phyloP scores from a whole-genome alignment of 2,888 invertebrate genomes.

The Platycheirus rosarum region DNA sequence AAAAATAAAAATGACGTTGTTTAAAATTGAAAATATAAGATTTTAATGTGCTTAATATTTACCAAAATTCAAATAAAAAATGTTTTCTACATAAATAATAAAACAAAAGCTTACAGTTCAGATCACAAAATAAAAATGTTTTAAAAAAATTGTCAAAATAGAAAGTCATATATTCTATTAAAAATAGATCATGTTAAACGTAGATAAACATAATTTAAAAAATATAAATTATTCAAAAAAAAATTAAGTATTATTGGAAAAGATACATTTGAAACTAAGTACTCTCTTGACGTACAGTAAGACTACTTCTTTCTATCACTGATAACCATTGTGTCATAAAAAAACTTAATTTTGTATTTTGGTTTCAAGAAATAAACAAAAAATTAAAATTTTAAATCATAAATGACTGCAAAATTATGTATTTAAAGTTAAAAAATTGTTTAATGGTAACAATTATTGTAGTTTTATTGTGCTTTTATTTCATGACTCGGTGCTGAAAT shows the following conservation, averaged over 20 bases:
- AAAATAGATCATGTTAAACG: not conserved
- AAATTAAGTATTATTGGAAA: not conserved
- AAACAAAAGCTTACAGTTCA: not conserved
- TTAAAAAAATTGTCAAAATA: not conserved
- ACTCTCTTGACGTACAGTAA: not conserved
- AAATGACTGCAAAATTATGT: not conserved
- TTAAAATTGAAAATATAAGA: not conserved
- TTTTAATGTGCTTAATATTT: conserved; percentile 15
- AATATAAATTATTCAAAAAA: not conserved
- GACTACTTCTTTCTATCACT: not conserved
- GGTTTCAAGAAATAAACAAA: not conserved
- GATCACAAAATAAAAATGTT: not conserved
- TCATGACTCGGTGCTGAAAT: too few species aligned
- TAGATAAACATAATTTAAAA: not conserved
- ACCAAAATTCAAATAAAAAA: not conserved
- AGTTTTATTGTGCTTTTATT: too few species aligned
- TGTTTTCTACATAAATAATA: not conserved
- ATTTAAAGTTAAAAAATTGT: too few species aligned
- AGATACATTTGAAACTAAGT: not conserved
- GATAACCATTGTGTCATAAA: not conserved
- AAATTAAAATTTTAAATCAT: not conserved
- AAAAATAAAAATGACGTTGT: conserved; percentile 6
- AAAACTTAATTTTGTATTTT: not conserved
- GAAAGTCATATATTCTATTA: not conserved
- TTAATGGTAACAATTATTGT: too few species aligned